Evolutionary conservation across 2,888 invertebrate genomes (phyloP), one percentile per base, ranked within the genome.

Genomic region (Watsonalla binaria): DNA sequence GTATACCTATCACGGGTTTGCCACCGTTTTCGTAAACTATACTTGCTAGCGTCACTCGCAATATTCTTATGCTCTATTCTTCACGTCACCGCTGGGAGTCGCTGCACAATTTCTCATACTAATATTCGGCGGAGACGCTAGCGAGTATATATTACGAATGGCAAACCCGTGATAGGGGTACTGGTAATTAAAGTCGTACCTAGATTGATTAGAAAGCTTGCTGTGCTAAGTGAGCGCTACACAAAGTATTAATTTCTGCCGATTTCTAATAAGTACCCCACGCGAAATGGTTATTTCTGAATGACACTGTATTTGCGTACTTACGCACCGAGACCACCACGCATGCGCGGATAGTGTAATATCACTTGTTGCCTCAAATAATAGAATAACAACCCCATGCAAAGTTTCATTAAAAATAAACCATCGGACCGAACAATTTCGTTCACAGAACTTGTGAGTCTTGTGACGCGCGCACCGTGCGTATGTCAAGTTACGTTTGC

Each of bases 261-360:
- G 63, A 64, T 71, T 72, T 65, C 61, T 59, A 59, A 56, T 66
- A 59, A n/a, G n/a, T n/a, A 73, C 81, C 86, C 82, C 85, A 84
- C 85, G 80, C 80, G 79, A 83, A 80, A 79, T 76, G 63, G 71
- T 71, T 81, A 83, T 83, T 83, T 76, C 75, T 74, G 78, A 59
- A 63, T 59, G 64, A 66, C 64, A 68, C 68, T 76, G 77, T 80
- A 82, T 84, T 86, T 83, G 81, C 80, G 78, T 78, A 76, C 72
- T 74, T 75, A 78, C 65, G 51, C 63, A 58, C 59, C 73, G 78
- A 78, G 87, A 82, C 85, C 86, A 87, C 86, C 87, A 85, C 89
- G 90, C 90, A 88, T 90, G 90, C 89, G 87, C 85, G 82, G 78
- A 76, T 81, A 74, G 64, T 71, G 78, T 86, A 90, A 85, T 88